A percentile compares a stretch with the other conserved stretches of the same genome.
phyloP scores from a whole-genome alignment of 2,888 invertebrate genomes.

The Pseudoips prasinana region DNA sequence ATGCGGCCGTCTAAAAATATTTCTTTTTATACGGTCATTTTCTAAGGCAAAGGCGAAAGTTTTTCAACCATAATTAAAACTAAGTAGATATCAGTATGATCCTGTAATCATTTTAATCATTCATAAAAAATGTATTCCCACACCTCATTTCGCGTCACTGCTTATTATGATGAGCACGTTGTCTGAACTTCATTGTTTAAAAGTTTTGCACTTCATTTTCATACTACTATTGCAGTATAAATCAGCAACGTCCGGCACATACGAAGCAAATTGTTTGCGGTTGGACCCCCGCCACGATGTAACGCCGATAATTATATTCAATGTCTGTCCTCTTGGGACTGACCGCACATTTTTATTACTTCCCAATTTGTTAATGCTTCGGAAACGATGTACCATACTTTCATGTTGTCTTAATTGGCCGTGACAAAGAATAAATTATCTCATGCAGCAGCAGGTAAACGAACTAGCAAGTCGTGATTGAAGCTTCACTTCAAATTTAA shows the following conservation, averaged over 20 bases:
- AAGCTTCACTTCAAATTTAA: too few species aligned
- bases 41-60: too few species aligned
- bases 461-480: too few species aligned
- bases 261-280: slow-evolving; percentile 41
- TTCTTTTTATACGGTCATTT: too few species aligned
- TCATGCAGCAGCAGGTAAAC: too few species aligned
- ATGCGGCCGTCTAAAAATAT: too few species aligned
- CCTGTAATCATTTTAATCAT: too few species aligned
- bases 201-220: slow-evolving; percentile 38
- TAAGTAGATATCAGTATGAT: too few species aligned
- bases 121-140: too few species aligned
- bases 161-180: slow-evolving; percentile 21
- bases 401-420: slow-evolving; percentile 31
- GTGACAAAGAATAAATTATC: slow-evolving; percentile 1
- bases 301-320: slow-evolving; percentile 55
- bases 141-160: slow-evolving; percentile 19
- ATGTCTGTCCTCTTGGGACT: slow-evolving; percentile 46
- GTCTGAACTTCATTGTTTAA: slow-evolving; percentile 36
- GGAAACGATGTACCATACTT: slow-evolving; percentile 22
- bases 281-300: slow-evolving; percentile 39
- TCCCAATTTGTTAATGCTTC: slow-evolving; percentile 42
- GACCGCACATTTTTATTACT: slow-evolving; percentile 48
- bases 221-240: slow-evolving; percentile 39
- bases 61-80: too few species aligned
- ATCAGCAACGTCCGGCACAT: slow-evolving; percentile 43